Conservation (phyloP, 1,140 invertebrate genomes). For the Cepaea nemoralis region DNA sequence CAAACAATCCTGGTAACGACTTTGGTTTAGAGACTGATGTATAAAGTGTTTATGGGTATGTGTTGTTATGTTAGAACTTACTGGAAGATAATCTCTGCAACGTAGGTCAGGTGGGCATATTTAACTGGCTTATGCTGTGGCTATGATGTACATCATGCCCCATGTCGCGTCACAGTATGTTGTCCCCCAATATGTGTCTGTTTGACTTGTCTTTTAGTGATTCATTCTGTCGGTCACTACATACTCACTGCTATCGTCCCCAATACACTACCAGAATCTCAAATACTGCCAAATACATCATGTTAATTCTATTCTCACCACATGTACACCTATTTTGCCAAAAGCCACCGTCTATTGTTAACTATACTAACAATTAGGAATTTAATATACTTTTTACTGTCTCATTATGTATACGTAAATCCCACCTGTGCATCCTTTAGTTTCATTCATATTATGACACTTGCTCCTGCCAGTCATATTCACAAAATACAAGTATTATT, state of each 20-base stretch:
- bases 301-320: no score
- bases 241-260: neutral
- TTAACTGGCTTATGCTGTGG: neutral
- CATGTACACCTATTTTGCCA: no score
- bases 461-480: no score
- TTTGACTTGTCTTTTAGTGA: neutral
- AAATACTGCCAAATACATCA: no score
- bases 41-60: constrained; percentile 76
- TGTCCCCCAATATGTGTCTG: neutral
- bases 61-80: neutral
- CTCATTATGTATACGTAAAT: no score
- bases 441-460: no score
- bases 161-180: neutral
- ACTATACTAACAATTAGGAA: no score
- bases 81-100: neutral
- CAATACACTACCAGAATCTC: neutral
- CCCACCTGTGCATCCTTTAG: no score
- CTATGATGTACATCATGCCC: neutral
- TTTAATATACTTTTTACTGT: no score
- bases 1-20: constrained; percentile 88
- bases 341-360: no score
- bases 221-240: neutral
- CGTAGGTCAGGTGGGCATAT: neutral
- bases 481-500: no score
- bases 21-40: constrained; percentile 96